Conservation (phyloP, 2,113 vertebrate genomes). For the Phodopus roborovskii region DNA sequence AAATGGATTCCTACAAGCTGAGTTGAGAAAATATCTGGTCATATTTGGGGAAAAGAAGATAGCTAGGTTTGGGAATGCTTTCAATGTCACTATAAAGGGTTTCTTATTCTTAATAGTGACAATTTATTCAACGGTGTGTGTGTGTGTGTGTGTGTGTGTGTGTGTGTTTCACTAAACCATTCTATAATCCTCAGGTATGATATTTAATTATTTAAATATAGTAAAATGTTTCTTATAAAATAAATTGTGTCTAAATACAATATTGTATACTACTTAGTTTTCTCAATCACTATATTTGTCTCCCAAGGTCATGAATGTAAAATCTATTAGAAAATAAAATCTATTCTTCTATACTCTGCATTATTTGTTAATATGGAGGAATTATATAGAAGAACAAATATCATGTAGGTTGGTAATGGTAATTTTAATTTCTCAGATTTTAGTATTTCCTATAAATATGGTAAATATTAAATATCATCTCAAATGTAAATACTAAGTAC, state of each 20-base stretch:
- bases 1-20: not conserved
- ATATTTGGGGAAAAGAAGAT: not conserved
- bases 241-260: not conserved
- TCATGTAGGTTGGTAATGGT: not conserved
- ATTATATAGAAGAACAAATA: not conserved
- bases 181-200: not conserved
- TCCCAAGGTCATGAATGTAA: not conserved
- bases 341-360: not conserved
- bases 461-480: not conserved
- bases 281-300: not conserved
- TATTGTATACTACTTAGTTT: not conserved
- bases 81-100: not conserved
- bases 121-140: too few species aligned
- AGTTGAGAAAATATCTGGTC: not conserved
- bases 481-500: not conserved
- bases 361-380: not conserved
- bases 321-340: constrained; percentile 2
- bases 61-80: not conserved
- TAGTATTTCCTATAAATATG: constrained; percentile 15
- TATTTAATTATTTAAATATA: not conserved
- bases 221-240: not conserved
- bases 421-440: constrained; percentile 8
- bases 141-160: too few species aligned
- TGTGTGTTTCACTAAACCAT: not conserved
- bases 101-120: not conserved